phyloP scores from a whole-genome alignment of 1,140 invertebrate genomes.

The Tetramorium alpestre region DNA sequence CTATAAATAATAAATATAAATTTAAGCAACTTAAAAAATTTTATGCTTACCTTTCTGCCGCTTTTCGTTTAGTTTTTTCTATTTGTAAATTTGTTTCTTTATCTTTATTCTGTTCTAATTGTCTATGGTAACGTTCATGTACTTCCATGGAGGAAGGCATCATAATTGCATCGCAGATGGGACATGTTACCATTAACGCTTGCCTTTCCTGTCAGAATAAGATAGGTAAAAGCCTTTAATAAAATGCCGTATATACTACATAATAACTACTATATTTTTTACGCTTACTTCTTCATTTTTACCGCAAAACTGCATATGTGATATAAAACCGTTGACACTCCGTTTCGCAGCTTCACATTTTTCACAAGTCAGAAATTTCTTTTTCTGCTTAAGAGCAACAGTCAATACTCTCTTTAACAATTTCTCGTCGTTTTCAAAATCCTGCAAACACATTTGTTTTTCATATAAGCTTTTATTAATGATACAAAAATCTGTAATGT shows the following conservation, averaged over 20 bases:
- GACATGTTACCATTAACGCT: slow-evolving; percentile 85
- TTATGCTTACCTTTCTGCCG: slow-evolving; percentile 85
- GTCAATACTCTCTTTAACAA: slow-evolving; percentile 76
- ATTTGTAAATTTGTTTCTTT: slow-evolving; percentile 50
- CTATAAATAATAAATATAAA: background rate
- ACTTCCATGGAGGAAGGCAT: slow-evolving; percentile 87
- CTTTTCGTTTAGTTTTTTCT: slow-evolving; percentile 83
- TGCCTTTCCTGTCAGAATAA: slow-evolving; percentile 82
- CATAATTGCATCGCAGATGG: slow-evolving; percentile 86
- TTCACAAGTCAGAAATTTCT: slow-evolving; percentile 86
- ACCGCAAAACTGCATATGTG: slow-evolving; percentile 88
- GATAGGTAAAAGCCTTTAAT: background rate
- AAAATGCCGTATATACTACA: slow-evolving; percentile 7
- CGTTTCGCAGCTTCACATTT: slow-evolving; percentile 86
- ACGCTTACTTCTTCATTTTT: slow-evolving; percentile 86
- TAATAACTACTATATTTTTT: background rate
- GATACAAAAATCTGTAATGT: slow-evolving; percentile 16
- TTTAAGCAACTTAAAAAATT: background rate
- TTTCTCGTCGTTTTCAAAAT: slow-evolving; percentile 81
- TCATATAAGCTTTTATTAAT: slow-evolving; percentile 44
- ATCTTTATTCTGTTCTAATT: slow-evolving; percentile 70
- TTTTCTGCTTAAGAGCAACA: slow-evolving; percentile 76
- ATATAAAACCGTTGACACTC: slow-evolving; percentile 88
- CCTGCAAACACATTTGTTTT: slow-evolving; percentile 72
- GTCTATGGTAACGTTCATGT: slow-evolving; percentile 83